Evolutionary conservation across 2,113 vertebrate species (phyloP).

Genomic region (Brevimyrus niger): DNA sequence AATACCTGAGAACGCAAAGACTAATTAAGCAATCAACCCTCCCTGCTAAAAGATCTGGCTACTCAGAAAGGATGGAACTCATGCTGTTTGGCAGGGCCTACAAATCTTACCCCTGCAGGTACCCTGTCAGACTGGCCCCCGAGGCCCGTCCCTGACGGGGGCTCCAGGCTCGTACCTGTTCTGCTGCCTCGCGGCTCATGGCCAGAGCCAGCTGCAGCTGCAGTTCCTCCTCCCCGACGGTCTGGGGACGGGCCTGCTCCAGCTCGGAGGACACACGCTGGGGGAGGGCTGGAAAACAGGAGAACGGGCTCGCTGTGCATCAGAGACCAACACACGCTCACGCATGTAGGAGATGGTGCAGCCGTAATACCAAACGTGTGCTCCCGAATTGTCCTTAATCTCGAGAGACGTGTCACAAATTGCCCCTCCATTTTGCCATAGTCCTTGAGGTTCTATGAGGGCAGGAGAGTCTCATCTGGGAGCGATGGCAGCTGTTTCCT

Average conservation of each 20-base stretch:
- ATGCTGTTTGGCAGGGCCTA: background rate
- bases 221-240: slow-evolving; percentile 89
- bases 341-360: background rate
- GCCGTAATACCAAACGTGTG: background rate
- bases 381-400: background rate
- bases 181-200: slow-evolving; percentile 94
- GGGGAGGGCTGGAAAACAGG: slow-evolving; percentile 70
- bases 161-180: slow-evolving; percentile 67
- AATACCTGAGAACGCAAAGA: background rate
- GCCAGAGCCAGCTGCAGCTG: slow-evolving; percentile 91
- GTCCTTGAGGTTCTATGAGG: background rate
- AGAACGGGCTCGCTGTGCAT: background rate
- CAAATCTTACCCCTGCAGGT: background rate
- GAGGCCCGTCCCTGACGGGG: background rate
- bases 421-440: background rate
- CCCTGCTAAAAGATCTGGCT: background rate
- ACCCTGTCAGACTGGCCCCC: background rate
- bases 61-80: background rate
- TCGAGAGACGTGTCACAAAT: background rate
- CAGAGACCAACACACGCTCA: background rate
- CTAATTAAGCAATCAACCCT: background rate
- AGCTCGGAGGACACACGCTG: slow-evolving; percentile 84
- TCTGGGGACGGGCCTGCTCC: slow-evolving; percentile 95
- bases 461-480: background rate
- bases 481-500: background rate